phyloP scores from a whole-genome alignment of 2,113 vertebrate species.

The Cochlearius cochlearius region DNA sequence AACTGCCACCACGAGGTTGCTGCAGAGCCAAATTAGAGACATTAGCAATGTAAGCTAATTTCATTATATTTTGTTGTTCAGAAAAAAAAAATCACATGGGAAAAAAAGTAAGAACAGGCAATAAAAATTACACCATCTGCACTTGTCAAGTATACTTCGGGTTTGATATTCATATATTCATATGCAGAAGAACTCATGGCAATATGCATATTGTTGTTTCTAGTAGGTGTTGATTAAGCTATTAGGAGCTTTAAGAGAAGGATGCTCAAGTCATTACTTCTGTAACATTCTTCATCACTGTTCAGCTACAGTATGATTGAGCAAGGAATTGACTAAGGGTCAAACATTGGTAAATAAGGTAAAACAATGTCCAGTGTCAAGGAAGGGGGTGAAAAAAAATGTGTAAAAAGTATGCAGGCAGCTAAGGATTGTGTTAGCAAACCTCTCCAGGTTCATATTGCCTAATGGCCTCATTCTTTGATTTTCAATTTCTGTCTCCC shows the following conservation, averaged over 20 bases:
- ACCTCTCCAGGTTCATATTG: background rate
- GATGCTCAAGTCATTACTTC: background rate
- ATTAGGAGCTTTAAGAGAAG: background rate
- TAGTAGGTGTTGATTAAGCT: background rate
- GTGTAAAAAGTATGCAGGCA: background rate
- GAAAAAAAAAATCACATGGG: background rate
- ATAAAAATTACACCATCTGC: background rate
- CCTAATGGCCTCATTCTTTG: background rate
- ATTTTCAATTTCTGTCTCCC: background rate
- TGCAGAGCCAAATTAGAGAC: background rate
- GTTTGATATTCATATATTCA: background rate
- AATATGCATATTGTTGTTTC: background rate
- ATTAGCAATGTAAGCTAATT: background rate
- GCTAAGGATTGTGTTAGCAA: background rate
- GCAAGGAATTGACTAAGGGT: background rate
- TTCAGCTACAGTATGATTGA: background rate
- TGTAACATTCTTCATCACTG: background rate
- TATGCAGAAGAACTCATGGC: background rate
- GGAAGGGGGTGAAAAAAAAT: background rate
- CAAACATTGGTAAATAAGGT: too few species aligned
- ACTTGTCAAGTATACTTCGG: background rate
- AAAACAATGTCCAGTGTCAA: background rate
- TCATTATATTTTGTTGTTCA: background rate
- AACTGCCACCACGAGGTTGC: background rate
- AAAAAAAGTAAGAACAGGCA: background rate